Evolutionary conservation across 2,888 invertebrate genomes (phyloP).

Genomic region (Stenoptilia bipunctidactyla): DNA sequence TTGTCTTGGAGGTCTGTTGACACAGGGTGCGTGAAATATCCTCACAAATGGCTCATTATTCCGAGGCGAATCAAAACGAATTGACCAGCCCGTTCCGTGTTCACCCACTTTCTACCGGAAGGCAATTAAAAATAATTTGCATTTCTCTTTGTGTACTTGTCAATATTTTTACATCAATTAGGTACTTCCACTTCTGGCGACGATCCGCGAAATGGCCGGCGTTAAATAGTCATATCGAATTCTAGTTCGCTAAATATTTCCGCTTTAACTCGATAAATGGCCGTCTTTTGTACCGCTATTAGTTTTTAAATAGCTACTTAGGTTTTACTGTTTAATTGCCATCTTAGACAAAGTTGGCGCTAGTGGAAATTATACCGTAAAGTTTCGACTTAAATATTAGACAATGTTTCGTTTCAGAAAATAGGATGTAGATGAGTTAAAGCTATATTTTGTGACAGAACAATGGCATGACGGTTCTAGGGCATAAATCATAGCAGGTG

Average conservation of each 20-base stretch:
- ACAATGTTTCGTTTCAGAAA: no score
- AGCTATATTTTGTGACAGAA: slow-evolving; percentile 40
- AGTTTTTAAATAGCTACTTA: no score
- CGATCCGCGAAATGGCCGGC: no score
- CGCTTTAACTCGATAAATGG: no score
- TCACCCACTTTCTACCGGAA: slow-evolving; percentile 67
- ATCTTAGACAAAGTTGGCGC: no score
- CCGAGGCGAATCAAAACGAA: slow-evolving; percentile 44
- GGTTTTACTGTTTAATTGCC: no score
- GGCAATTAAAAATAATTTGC: slow-evolving; percentile 65
- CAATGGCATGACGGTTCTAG: slow-evolving; percentile 37
- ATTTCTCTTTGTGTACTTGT: slow-evolving; percentile 52
- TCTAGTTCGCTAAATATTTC: no score
- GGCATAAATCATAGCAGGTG: slow-evolving; percentile 60
- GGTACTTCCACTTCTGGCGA: no score
- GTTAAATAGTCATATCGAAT: no score
- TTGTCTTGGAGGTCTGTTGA: neutral
- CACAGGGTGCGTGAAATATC: neutral
- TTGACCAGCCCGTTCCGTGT: slow-evolving; percentile 43
- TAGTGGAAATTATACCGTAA: no score
- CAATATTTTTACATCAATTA: slow-evolving; percentile 31
- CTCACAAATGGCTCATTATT: slow-evolving; percentile 27
- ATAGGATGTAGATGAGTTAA: neutral
- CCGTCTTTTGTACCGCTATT: no score
- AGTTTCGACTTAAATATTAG: no score